These are phyloP conservation scores for Podocnemis expansa DNA, from an alignment of 2,113 vertebrate genomes.

Conservation along the genomic window DNA sequence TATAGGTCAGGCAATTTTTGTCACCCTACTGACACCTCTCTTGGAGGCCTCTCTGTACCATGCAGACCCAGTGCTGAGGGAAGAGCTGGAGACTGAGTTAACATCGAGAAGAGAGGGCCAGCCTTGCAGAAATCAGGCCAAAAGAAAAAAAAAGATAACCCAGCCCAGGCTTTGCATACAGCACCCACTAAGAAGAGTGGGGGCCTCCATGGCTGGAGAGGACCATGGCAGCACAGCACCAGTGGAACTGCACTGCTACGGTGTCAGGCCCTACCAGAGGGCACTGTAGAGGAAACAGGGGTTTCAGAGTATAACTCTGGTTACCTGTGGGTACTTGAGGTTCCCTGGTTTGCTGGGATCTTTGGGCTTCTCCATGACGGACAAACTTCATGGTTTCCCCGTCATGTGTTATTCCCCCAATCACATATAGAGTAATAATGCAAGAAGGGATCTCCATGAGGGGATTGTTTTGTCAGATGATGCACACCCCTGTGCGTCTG, in stretches of 20 bases:
- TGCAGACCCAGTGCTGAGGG: background rate
- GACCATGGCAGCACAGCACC: background rate
- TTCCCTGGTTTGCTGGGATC: background rate
- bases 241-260: background rate
- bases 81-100: background rate
- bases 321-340: background rate
- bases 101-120: background rate
- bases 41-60: background rate
- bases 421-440: background rate
- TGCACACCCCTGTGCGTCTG: background rate
- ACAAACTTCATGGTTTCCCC: background rate
- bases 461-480: background rate
- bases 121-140: background rate
- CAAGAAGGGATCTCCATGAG: background rate
- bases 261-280: background rate
- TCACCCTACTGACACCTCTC: background rate
- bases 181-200: background rate
- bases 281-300: background rate
- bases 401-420: background rate
- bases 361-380: background rate
- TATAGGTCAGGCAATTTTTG: too few relatives aligned
- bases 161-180: background rate
- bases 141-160: rapidly evolving
- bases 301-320: background rate
- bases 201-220: background rate